Evolutionary conservation across 1,140 invertebrate genomes (phyloP).

Genomic region (Drosophila bocqueti): DNA sequence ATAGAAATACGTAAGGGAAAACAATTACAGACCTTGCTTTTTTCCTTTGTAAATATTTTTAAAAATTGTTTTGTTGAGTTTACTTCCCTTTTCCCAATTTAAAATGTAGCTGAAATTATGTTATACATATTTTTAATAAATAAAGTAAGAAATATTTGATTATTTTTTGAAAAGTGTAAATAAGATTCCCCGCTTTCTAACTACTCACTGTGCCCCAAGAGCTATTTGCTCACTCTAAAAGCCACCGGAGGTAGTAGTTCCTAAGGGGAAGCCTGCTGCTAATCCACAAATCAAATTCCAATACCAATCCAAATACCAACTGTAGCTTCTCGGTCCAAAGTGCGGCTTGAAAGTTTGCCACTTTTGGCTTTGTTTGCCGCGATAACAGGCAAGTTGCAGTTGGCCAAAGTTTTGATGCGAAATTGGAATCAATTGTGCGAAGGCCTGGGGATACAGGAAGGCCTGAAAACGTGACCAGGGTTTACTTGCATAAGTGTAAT

Average conservation of each 20-base stretch:
- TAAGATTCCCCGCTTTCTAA: not conserved
- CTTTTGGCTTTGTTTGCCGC: slow-evolving; percentile 38
- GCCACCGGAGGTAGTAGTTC: not conserved
- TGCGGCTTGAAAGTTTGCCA: slow-evolving; percentile 49
- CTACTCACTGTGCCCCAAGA: not conserved
- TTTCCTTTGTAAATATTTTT: not conserved
- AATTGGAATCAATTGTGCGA: slow-evolving; percentile 49
- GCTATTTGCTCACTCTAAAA: not conserved
- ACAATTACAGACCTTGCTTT: not conserved
- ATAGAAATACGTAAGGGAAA: not conserved
- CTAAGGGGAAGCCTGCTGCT: not conserved
- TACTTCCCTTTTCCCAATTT: not conserved
- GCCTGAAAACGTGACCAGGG: slow-evolving; percentile 32
- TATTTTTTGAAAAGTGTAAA: not conserved
- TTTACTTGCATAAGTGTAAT: slow-evolving; percentile 10
- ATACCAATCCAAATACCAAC: not conserved
- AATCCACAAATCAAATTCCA: slow-evolving; percentile 17
- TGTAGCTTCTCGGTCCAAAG: slow-evolving; percentile 9
- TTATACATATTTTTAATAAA: not conserved
- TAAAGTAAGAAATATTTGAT: not conserved
- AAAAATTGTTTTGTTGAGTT: too few species aligned
- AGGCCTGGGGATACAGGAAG: slow-evolving; percentile 7
- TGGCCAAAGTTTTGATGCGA: slow-evolving; percentile 36
- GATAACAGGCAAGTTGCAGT: slow-evolving; percentile 42
- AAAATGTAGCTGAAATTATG: not conserved